These are phyloP conservation scores for Fistularia tabacaria DNA, from an alignment of 2,797 vertebrate genomes.

Conservation along the genomic window DNA sequence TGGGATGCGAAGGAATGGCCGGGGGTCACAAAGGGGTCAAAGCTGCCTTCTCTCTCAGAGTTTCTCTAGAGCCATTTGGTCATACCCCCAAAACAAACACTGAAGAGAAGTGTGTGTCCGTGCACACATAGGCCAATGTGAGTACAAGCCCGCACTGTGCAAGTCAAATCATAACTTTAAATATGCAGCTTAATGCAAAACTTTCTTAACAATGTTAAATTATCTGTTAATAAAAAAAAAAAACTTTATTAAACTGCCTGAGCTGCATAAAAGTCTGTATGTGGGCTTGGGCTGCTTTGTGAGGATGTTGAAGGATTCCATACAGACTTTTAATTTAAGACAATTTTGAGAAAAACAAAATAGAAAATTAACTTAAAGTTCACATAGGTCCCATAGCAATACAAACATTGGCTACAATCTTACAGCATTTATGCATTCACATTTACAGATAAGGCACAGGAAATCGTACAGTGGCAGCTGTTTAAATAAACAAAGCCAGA, in stretches of 20 bases:
- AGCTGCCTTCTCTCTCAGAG: constrained; percentile 50
- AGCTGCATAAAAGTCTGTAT: constrained; percentile 6
- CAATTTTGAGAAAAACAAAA: constrained; percentile 3
- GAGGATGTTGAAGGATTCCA: constrained; percentile 6
- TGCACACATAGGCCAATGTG: constrained; percentile 22
- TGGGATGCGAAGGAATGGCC: constrained; percentile 33
- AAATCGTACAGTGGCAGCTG: constrained; percentile 46
- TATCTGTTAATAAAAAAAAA: constrained; percentile 5
- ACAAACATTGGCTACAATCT: constrained; percentile 51
- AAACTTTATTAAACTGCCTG: no score
- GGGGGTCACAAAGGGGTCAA: constrained; percentile 56
- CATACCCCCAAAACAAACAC: constrained; percentile 51
- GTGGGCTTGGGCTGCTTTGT: constrained; percentile 1
- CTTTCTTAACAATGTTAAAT: constrained; percentile 1
- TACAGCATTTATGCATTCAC: constrained; percentile 39
- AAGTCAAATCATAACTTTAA: constrained; percentile 8
- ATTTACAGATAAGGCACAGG: constrained; percentile 62
- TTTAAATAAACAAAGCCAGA: constrained; percentile 48
- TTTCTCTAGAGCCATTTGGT: constrained; percentile 56
- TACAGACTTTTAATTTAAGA: constrained; percentile 22
- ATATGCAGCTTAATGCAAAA: constrained; percentile 8
- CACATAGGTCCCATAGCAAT: constrained; percentile 30
- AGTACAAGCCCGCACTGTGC: constrained; percentile 8
- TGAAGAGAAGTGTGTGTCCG: constrained; percentile 14
- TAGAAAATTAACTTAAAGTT: constrained; percentile 45